Evolutionary conservation across 2,797 vertebrate genomes (phyloP).

Genomic region (Pempheris klunzingeri): DNA sequence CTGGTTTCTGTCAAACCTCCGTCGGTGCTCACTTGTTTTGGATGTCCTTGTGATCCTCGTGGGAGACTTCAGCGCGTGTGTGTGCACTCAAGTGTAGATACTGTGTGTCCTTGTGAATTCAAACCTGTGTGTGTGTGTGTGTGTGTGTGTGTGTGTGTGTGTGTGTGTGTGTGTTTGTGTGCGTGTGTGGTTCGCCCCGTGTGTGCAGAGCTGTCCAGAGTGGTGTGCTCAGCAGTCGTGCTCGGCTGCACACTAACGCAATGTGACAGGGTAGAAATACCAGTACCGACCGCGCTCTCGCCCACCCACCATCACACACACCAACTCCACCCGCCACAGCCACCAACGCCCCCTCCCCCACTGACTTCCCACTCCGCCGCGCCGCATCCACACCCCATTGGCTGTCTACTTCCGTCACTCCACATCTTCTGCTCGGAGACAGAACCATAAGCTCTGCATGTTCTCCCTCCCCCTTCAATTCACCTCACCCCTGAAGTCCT

Average conservation of each 20-base stretch:
- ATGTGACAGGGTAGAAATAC: constrained; percentile 86
- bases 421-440: constrained; percentile 83
- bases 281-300: constrained; percentile 75
- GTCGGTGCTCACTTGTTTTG: constrained; percentile 66
- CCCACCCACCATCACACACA: constrained; percentile 76
- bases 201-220: constrained; percentile 74
- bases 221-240: constrained; percentile 80
- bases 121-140: constrained; percentile 34
- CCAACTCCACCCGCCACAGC: constrained; percentile 53
- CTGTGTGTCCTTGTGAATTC: constrained; percentile 54
- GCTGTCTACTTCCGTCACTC: constrained; percentile 77
- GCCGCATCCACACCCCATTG: constrained; percentile 71
- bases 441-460: constrained; percentile 64
- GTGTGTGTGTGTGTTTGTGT: constrained; percentile 45
- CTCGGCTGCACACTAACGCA: constrained; percentile 81
- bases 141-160: constrained; percentile 38
- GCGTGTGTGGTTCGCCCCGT: constrained; percentile 37
- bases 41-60: constrained; percentile 71
- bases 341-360: constrained; percentile 25
- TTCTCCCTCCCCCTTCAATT: constrained; percentile 16
- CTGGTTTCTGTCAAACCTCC: constrained; percentile 63
- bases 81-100: constrained; percentile 42
- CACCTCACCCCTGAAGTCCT: constrained; percentile 19
- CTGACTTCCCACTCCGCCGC: constrained; percentile 33
- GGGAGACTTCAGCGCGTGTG: constrained; percentile 59